A percentile compares a stretch with the other conserved stretches of the same genome.
Conservation (phyloP, 2,888 invertebrate genomes). For the Synergus gifuensis region DNA sequence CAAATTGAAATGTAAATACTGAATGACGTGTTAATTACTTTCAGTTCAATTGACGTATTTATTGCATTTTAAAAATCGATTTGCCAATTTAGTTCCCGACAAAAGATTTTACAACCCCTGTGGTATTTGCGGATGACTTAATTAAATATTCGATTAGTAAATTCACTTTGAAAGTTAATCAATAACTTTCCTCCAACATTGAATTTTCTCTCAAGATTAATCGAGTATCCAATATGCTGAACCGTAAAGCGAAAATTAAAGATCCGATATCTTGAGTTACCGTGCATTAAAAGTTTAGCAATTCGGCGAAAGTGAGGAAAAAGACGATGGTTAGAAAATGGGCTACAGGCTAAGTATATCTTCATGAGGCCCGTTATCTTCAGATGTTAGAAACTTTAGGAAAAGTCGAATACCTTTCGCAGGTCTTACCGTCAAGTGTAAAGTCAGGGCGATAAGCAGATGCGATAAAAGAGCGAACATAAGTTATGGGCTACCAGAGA, state of each 20-base stretch:
- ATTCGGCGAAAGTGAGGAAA: slow-evolving; percentile 9
- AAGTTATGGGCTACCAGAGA: not conserved
- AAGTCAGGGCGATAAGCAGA: slow-evolving; percentile 8
- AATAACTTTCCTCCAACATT: not conserved
- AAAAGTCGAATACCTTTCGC: slow-evolving; percentile 32
- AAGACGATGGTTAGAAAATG: slow-evolving; percentile 10
- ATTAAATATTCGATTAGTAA: not conserved
- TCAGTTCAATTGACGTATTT: not conserved
- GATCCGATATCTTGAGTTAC: slow-evolving; percentile 28
- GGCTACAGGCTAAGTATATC: slow-evolving; percentile 31
- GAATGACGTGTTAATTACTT: not conserved
- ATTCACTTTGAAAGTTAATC: not conserved
- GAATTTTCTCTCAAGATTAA: not conserved
- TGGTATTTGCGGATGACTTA: too few species aligned
- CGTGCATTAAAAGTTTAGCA: slow-evolving; percentile 33
- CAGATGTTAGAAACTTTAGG: slow-evolving; percentile 29
- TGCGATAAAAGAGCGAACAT: slow-evolving; percentile 11
- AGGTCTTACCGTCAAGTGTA: slow-evolving; percentile 14
- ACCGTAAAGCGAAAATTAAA: slow-evolving; percentile 8
- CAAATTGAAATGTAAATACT: not conserved
- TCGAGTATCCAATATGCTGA: not conserved
- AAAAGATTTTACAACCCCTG: not conserved
- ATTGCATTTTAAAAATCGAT: not conserved
- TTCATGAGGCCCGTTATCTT: slow-evolving; percentile 31
- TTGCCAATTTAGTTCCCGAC: not conserved